Percentiles rank a stretch among this genome's conserved stretches.
These are phyloP conservation scores for Sceloporus tristichus DNA, from an alignment of 2,113 vertebrate species.

Conservation along the genomic window DNA sequence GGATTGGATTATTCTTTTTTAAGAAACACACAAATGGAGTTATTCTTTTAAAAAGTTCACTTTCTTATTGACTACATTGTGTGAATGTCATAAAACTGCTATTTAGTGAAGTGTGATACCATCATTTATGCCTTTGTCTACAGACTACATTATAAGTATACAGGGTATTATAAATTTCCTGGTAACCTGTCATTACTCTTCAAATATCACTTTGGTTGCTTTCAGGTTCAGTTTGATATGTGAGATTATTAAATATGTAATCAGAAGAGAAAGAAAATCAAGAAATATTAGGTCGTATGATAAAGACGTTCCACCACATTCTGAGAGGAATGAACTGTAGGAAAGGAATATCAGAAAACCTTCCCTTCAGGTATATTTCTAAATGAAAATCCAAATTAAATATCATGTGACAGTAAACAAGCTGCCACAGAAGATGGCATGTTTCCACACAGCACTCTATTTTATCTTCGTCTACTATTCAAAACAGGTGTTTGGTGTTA, in stretches of 20 bases:
- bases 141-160: background rate
- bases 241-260: constrained; percentile 52
- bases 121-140: background rate
- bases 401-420: constrained; percentile 62
- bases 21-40: background rate
- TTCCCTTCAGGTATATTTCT: constrained; percentile 60
- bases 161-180: constrained; percentile 10
- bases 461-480: constrained; percentile 61
- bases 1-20: background rate
- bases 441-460: constrained; percentile 55
- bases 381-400: constrained; percentile 71
- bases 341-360: constrained; percentile 9
- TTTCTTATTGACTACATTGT: background rate
- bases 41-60: constrained; percentile 1
- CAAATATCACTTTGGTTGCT: constrained; percentile 41
- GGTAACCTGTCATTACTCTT: constrained; percentile 40
- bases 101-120: background rate
- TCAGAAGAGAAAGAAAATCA: constrained; percentile 58
- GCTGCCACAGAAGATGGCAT: constrained; percentile 48
- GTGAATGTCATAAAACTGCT: background rate
- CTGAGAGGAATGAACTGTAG: constrained; percentile 67
- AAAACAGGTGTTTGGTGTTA: constrained; percentile 73
- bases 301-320: constrained; percentile 59
- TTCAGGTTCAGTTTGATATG: constrained; percentile 51
- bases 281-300: constrained; percentile 51